Conservation (phyloP, 2,888 invertebrate species). For the Drosophila longiperda region DNA sequence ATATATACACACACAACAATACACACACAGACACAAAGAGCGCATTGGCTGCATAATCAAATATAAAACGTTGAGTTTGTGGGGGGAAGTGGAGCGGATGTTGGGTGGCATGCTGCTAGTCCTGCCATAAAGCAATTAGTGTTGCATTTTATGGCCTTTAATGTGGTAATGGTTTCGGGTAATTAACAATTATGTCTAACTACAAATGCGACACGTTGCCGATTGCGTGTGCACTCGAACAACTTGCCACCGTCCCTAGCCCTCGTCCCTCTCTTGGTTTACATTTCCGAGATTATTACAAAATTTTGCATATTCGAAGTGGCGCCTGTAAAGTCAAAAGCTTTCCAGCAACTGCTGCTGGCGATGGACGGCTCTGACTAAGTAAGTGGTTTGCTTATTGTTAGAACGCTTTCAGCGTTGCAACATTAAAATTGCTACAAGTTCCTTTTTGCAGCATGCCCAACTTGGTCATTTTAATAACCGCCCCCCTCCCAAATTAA, state of each 20-base stretch:
- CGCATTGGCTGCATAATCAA: conserved; percentile 71
- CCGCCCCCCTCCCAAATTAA: conserved; percentile 57
- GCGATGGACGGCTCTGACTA: conserved; percentile 41
- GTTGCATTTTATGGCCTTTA: conserved; percentile 82
- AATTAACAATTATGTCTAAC: conserved; percentile 81
- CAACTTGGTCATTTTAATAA: conserved; percentile 41
- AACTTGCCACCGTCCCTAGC: neutral
- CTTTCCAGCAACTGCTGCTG: conserved; percentile 64
- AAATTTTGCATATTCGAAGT: conserved; percentile 76
- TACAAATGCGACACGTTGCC: conserved; percentile 82
- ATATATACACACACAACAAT: conserved; percentile 35
- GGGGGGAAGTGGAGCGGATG: neutral
- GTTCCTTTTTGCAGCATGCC: conserved; percentile 44
- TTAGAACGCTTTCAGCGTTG: conserved; percentile 62
- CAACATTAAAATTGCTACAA: conserved; percentile 71
- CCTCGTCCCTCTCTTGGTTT: conserved; percentile 8
- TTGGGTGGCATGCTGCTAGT: conserved; percentile 16
- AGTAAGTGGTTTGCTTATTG: conserved; percentile 77
- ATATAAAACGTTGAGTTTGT: conserved; percentile 63
- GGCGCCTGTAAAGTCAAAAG: conserved; percentile 38
- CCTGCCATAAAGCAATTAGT: conserved; percentile 78
- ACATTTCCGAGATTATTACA: conserved; percentile 66
- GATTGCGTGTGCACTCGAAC: conserved; percentile 64
- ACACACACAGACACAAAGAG: neutral
- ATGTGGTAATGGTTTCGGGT: conserved; percentile 81